phyloP scores from a whole-genome alignment of 2,797 vertebrate species.

The Peromyscus nudipes region DNA sequence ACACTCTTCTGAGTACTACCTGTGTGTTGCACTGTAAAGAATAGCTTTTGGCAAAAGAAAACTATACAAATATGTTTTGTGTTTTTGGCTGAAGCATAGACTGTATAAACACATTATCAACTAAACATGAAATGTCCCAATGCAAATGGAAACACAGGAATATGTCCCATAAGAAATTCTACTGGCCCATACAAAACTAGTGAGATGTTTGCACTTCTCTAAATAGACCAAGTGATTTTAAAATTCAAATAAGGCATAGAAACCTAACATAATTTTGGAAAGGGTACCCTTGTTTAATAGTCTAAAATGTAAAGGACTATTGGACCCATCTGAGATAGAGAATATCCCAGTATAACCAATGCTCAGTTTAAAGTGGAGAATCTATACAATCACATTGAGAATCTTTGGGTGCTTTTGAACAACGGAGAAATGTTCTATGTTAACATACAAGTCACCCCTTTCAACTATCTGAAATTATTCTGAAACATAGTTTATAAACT shows the following conservation, averaged over 20 bases:
- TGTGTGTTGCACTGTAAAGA: constrained; percentile 53
- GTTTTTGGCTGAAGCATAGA: neutral
- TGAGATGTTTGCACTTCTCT: neutral
- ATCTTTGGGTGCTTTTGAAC: neutral
- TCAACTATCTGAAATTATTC: neutral
- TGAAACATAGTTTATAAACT: neutral
- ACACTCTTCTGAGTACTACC: neutral
- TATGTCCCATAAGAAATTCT: neutral
- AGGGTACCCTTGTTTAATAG: neutral
- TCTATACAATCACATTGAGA: neutral
- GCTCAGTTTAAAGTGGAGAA: neutral
- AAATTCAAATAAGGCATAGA: neutral
- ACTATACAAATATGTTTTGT: constrained; percentile 73
- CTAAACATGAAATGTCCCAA: constrained; percentile 47
- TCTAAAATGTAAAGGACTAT: neutral
- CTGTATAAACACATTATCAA: constrained; percentile 77
- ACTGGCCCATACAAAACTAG: neutral
- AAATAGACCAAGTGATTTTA: neutral
- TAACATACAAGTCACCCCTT: neutral
- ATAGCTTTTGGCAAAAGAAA: constrained; percentile 67
- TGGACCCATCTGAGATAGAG: neutral
- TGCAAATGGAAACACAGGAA: constrained; percentile 48
- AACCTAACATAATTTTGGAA: neutral
- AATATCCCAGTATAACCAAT: neutral
- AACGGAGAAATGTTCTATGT: neutral